phyloP scores from a whole-genome alignment of 2,797 vertebrate species.

The Cyclura pinguis region DNA sequence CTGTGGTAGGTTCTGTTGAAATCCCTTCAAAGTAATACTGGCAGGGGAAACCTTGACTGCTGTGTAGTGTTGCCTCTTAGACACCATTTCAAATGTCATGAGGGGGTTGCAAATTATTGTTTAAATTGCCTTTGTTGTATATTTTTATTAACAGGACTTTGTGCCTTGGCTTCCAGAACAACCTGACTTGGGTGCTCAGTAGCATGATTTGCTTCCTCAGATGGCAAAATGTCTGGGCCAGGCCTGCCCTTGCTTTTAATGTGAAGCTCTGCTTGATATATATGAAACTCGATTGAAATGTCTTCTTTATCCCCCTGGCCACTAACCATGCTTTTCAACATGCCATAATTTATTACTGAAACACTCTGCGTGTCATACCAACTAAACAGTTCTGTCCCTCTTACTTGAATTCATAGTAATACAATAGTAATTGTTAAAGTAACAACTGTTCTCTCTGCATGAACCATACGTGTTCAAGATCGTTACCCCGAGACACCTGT shows the following conservation, averaged over 20 bases:
- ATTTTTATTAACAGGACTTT: background rate
- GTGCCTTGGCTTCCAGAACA: background rate
- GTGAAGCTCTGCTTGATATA: background rate
- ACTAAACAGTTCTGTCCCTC: background rate
- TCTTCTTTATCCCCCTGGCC: background rate
- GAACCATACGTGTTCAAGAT: background rate
- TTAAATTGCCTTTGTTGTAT: background rate
- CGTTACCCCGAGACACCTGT: background rate
- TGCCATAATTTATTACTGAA: background rate
- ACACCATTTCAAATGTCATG: background rate
- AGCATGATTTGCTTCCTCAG: background rate
- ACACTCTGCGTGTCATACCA: background rate
- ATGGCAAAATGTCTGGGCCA: background rate
- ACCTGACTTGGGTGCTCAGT: background rate
- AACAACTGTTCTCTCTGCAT: background rate
- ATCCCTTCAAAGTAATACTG: background rate
- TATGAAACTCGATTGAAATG: background rate
- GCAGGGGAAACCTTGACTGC: background rate
- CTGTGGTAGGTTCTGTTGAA: conserved; percentile 86
- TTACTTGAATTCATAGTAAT: background rate
- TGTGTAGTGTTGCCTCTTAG: background rate
- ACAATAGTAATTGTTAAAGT: background rate
- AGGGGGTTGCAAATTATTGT: background rate
- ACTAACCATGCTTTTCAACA: background rate
- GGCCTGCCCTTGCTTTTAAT: background rate